Percentiles rank a stretch among this genome's conserved stretches.
Conservation (phyloP, 2,797 vertebrate genomes). For the Muraenolepis orangiensis region DNA sequence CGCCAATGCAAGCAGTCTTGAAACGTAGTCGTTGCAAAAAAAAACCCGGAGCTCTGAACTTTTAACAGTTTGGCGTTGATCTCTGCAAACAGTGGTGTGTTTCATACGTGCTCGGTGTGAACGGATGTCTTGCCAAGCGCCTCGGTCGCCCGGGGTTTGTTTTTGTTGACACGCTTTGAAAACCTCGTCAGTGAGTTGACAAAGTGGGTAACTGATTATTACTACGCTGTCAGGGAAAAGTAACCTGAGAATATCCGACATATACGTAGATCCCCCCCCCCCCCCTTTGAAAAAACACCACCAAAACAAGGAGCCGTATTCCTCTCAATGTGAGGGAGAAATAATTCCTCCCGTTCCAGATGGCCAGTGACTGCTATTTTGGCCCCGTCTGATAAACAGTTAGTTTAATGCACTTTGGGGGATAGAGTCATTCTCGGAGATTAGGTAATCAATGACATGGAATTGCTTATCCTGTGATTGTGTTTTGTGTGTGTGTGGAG, state of each 20-base stretch:
- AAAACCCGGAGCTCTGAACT: constrained; percentile 34
- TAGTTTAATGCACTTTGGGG: constrained; percentile 29
- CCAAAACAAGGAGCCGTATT: background rate
- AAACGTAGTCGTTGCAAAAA: constrained; percentile 70
- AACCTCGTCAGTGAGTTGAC: background rate
- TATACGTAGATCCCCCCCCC: background rate
- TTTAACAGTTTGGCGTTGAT: constrained; percentile 61
- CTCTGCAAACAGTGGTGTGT: constrained; percentile 63
- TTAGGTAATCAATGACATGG: constrained; percentile 53
- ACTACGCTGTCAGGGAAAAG: background rate
- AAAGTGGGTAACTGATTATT: background rate
- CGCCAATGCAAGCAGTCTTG: constrained; percentile 72
- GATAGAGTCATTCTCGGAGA: constrained; percentile 32
- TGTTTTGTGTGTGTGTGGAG: constrained; percentile 28
- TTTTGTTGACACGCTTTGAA: background rate
- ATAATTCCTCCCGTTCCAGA: constrained; percentile 25
- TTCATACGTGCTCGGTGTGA: constrained; percentile 61
- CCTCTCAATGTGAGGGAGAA: constrained; percentile 9
- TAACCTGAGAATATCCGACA: background rate
- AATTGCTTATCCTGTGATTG: constrained; percentile 58
- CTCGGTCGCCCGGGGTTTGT: constrained; percentile 3
- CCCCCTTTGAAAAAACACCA: background rate
- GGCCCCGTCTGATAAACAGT: constrained; percentile 32
- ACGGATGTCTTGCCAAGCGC: constrained; percentile 48
- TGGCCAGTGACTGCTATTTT: constrained; percentile 26